Conservation (phyloP, 2,797 vertebrate genomes). For the Mormyrops boulengeri region DNA sequence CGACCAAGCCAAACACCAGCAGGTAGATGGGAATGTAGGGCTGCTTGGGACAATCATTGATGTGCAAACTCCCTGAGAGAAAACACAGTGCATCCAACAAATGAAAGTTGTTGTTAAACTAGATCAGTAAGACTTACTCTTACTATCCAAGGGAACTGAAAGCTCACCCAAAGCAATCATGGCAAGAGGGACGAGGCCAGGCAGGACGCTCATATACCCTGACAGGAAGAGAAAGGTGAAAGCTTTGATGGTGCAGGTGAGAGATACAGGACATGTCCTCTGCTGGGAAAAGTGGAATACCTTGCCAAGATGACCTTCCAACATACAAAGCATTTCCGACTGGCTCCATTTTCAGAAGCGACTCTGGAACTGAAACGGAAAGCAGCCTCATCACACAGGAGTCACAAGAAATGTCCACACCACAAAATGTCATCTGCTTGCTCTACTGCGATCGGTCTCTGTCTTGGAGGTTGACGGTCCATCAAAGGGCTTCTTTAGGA, state of each 20-base stretch:
- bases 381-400: neutral
- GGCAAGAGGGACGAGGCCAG: neutral
- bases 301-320: neutral
- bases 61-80: conserved; percentile 45
- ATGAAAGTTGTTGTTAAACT: neutral
- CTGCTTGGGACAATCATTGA: conserved; percentile 54
- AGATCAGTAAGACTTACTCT: neutral
- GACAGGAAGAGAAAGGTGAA: neutral
- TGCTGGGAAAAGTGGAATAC: neutral
- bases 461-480: neutral
- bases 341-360: neutral
- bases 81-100: neutral
- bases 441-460: neutral
- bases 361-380: neutral
- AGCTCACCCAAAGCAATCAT: neutral
- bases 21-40: conserved; percentile 61
- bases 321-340: neutral
- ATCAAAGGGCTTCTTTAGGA: neutral
- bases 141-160: neutral
- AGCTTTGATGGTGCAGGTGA: neutral
- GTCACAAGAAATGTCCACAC: neutral
- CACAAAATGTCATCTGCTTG: neutral
- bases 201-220: neutral
- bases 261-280: neutral
- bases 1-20: conserved; percentile 53